A percentile compares a stretch with the other conserved stretches of the same genome.
phyloP scores from a whole-genome alignment of 1,140 invertebrate genomes.

The Babylonia areolata region DNA sequence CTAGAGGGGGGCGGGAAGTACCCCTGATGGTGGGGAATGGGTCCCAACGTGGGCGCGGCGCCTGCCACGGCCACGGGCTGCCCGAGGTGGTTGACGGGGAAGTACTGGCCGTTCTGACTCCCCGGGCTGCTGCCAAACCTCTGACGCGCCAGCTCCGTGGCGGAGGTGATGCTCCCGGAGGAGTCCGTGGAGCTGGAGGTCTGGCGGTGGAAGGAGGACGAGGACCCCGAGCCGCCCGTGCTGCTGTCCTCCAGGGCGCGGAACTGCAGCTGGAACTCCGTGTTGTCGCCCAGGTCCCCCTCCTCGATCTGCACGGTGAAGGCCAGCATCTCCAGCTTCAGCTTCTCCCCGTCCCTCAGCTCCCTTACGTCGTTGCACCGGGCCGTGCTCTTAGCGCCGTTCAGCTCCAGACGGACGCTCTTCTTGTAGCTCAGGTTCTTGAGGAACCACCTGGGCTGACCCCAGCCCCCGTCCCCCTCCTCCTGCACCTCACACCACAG shows the following conservation, averaged over 20 bases:
- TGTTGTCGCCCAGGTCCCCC: background rate
- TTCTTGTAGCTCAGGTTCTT: constrained; percentile 16
- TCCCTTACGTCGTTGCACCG: background rate
- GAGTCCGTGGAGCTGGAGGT: constrained; percentile 9
- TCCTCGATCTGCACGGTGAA: background rate
- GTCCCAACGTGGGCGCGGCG: background rate
- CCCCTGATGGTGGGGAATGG: background rate
- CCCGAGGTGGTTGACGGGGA: background rate
- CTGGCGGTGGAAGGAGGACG: background rate
- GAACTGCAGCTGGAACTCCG: background rate
- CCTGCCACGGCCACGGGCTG: background rate
- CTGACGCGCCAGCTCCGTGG: background rate
- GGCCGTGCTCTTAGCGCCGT: background rate
- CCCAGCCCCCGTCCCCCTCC: background rate
- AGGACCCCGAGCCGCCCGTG: background rate
- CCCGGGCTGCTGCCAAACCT: background rate
- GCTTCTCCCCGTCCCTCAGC: background rate
- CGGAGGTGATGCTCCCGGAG: background rate
- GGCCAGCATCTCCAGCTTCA: background rate
- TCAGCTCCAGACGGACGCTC: background rate
- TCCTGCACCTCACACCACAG: background rate
- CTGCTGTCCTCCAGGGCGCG: background rate
- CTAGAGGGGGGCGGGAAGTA: too few species aligned
- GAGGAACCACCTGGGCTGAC: too few species aligned
- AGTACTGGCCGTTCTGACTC: too few species aligned